Evolutionary conservation across 2,113 vertebrate species (phyloP), one percentile per base, ranked within the genome.

Genomic region (Oostethus manadensis): DNA sequence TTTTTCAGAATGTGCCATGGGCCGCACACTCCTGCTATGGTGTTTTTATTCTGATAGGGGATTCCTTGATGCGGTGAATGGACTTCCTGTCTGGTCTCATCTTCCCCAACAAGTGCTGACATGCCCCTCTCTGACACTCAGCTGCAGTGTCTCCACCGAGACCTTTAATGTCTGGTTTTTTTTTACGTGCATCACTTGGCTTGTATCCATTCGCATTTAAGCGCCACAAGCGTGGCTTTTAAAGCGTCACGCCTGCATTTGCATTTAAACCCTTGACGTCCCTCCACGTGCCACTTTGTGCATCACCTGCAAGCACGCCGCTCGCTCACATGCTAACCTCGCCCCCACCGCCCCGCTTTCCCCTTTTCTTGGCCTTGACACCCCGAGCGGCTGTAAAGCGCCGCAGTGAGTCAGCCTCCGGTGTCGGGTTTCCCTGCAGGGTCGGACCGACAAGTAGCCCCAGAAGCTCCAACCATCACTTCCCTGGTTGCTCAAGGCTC

Each of bases 71-170:
- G 23, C 23, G 5, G 23, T 38, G 35, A 38, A 38, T 38, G 13
- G 33, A 8, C 51, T 40, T 55, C 51, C 51, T 17, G 11, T 40
- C n/a, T 6, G 6, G 33, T 20, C n/a, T 1, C 51, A 9, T 6
- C 7, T 14, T 8, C 33, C n/a, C 20, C 10, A 55, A 55, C 51
- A 55, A 55, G 51, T 55, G 51, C 51, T 20, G 51, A 55, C 51
- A 55, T 55, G 51, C 51, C 35, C 51, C 17, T n/a, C n/a, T n/a
- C 51, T 55, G 51, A 38, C n/a, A 3, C 51, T 10, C 51, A 55
- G 51, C 33, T 35, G 51, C 10, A 13, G 33, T 40, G n/a, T 40
- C 33, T 35, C 29, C 29, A 29, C 18, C 18, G 8, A 33, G 29
- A 40, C 15, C 14, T 15, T 2, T n/a, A n/a, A n/a, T n/a, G n/a